Conservation (phyloP, 2,113 vertebrate genomes). For the Spilogale gracilis region DNA sequence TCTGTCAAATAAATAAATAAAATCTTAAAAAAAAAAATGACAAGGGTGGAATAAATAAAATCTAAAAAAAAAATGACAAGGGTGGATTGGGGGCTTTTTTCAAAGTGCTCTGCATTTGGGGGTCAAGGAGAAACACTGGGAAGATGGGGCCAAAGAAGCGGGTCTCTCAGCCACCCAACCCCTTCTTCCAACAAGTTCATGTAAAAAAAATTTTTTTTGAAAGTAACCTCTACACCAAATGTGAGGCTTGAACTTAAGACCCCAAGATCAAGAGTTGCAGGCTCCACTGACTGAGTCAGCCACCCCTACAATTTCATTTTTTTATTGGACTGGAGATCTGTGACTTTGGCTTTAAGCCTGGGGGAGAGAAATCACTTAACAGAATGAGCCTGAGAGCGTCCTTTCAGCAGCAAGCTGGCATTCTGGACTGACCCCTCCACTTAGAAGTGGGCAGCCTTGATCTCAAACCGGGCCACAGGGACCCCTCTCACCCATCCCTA, state of each 20-base stretch:
- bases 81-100: background rate
- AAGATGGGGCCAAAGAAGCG: background rate
- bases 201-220: background rate
- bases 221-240: background rate
- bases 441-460: background rate
- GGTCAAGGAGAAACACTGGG: background rate
- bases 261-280: background rate
- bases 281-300: background rate
- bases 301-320: background rate
- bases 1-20: too few relatives aligned
- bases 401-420: background rate
- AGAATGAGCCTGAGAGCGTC: background rate
- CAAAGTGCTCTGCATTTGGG: background rate
- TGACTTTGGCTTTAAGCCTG: background rate
- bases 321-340: background rate
- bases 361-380: background rate
- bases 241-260: background rate
- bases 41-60: too few relatives aligned
- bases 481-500: background rate
- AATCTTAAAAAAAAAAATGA: too few relatives aligned
- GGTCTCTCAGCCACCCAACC: background rate
- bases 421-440: background rate
- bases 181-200: background rate
- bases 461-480: background rate
- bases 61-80: background rate